phyloP scores from a whole-genome alignment of 1,140 invertebrate genomes.

The Periplaneta americana region DNA sequence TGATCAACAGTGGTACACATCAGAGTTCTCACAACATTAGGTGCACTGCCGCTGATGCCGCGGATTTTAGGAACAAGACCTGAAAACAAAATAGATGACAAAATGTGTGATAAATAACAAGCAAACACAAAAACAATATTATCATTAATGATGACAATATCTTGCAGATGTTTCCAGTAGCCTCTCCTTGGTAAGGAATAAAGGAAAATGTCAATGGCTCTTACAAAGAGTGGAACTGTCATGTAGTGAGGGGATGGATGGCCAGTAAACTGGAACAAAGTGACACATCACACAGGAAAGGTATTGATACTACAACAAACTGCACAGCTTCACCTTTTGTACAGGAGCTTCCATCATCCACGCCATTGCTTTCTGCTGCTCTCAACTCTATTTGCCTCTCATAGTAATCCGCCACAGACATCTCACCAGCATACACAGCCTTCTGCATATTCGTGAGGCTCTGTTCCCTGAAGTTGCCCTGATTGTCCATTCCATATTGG shows the following conservation, averaged over 20 bases:
- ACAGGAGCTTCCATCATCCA: slow-evolving; percentile 77
- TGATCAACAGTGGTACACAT: slow-evolving; percentile 77
- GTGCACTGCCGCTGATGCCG: slow-evolving; percentile 58
- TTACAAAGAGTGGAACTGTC: too few relatives aligned
- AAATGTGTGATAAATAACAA: not conserved
- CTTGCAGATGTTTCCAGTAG: too few relatives aligned
- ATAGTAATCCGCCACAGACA: slow-evolving; percentile 81
- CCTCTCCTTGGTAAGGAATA: too few relatives aligned
- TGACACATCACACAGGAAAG: too few relatives aligned
- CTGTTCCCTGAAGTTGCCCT: slow-evolving; percentile 73
- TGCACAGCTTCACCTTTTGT: slow-evolving; percentile 51
- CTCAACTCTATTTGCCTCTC: slow-evolving; percentile 69
- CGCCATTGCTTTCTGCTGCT: slow-evolving; percentile 66
- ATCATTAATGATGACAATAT: too few relatives aligned
- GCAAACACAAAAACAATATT: not conserved
- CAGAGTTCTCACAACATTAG: slow-evolving; percentile 60
- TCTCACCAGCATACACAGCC: slow-evolving; percentile 77
- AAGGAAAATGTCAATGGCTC: too few relatives aligned
- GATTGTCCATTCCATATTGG: slow-evolving; percentile 86
- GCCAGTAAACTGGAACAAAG: too few relatives aligned
- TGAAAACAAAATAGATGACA: slow-evolving; percentile 31
- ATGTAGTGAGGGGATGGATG: too few relatives aligned
- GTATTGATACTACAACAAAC: too few relatives aligned
- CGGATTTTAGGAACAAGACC: slow-evolving; percentile 66
- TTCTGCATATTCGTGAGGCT: slow-evolving; percentile 76